These are phyloP conservation scores for Prunella himalayana DNA, from an alignment of 2,113 vertebrate genomes.

Conservation along the genomic window DNA sequence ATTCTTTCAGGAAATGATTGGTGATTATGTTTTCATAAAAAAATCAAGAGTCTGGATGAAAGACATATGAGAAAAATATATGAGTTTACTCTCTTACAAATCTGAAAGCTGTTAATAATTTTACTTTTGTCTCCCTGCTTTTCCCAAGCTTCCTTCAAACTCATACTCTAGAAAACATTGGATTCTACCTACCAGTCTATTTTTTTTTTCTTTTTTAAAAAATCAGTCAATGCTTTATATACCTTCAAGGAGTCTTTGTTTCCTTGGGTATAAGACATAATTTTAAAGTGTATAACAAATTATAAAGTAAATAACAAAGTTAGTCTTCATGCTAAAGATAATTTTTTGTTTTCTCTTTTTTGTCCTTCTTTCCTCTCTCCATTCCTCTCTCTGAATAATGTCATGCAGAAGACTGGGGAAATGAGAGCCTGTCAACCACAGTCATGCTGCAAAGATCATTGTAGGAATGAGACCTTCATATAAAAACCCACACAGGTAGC, in stretches of 20 bases:
- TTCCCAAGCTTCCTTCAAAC: neutral
- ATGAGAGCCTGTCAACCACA: neutral
- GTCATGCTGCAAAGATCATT: neutral
- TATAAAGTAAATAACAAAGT: neutral
- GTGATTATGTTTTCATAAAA: neutral
- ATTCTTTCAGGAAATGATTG: neutral
- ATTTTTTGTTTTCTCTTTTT: accelerated
- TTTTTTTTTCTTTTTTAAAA: neutral
- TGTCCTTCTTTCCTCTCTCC: accelerated
- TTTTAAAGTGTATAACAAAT: neutral
- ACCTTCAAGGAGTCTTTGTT: neutral
- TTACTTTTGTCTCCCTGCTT: neutral
- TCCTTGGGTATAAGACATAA: neutral
- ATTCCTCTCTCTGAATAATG: neutral
- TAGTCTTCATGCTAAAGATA: neutral
- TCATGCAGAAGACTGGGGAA: neutral
- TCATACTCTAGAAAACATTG: neutral
- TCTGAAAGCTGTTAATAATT: neutral
- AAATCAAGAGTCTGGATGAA: neutral
- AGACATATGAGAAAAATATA: neutral
- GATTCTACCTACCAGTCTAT: neutral
- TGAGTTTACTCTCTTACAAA: neutral
- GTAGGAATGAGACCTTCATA: neutral
- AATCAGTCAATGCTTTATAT: neutral
- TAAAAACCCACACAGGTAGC: neutral